Evolutionary conservation across 2,888 invertebrate species (phyloP).

Genomic region (Patella caerulea): DNA sequence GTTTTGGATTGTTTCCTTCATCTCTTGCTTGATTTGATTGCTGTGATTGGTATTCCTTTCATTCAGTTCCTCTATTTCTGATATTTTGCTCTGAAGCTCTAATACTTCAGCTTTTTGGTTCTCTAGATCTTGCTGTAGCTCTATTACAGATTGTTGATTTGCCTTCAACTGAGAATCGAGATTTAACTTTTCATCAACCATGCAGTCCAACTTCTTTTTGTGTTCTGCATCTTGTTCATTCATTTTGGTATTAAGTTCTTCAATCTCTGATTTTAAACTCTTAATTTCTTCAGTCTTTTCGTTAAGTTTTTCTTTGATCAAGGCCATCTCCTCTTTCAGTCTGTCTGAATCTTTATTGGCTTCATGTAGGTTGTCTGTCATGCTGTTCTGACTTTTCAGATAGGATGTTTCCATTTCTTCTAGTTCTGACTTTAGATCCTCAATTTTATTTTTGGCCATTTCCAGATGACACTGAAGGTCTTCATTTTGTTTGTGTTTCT

Average conservation of each 20-base stretch:
- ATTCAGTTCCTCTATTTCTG: slow-evolving; percentile 20
- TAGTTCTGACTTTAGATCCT: slow-evolving; percentile 31
- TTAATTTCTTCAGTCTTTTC: slow-evolving; percentile 20
- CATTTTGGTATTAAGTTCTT: slow-evolving; percentile 17
- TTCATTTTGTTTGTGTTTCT: slow-evolving; percentile 23
- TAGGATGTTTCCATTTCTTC: slow-evolving; percentile 18
- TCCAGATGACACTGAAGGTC: slow-evolving; percentile 26
- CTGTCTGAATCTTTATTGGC: slow-evolving; percentile 29
- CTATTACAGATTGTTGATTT: slow-evolving; percentile 6
- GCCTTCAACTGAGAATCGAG: slow-evolving; percentile 18
- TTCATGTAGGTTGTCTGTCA: slow-evolving; percentile 31
- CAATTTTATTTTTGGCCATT: slow-evolving; percentile 26
- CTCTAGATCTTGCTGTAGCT: slow-evolving; percentile 28
- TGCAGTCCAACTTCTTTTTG: background rate
- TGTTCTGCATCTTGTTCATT: slow-evolving; percentile 23
- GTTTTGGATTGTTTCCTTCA: slow-evolving; percentile 20
- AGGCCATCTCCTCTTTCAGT: slow-evolving; percentile 23
- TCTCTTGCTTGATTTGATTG: slow-evolving; percentile 15
- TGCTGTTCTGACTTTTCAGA: slow-evolving; percentile 12
- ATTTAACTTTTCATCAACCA: slow-evolving; percentile 10
- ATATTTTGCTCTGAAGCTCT: slow-evolving; percentile 21
- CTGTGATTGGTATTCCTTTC: background rate
- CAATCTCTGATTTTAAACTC: slow-evolving; percentile 16
- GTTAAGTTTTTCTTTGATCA: slow-evolving; percentile 12
- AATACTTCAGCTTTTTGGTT: slow-evolving; percentile 26